Evolutionary conservation across 2,113 vertebrate genomes (phyloP), one percentile per base, ranked within the genome.

Genomic region (Dromas ardeola): DNA sequence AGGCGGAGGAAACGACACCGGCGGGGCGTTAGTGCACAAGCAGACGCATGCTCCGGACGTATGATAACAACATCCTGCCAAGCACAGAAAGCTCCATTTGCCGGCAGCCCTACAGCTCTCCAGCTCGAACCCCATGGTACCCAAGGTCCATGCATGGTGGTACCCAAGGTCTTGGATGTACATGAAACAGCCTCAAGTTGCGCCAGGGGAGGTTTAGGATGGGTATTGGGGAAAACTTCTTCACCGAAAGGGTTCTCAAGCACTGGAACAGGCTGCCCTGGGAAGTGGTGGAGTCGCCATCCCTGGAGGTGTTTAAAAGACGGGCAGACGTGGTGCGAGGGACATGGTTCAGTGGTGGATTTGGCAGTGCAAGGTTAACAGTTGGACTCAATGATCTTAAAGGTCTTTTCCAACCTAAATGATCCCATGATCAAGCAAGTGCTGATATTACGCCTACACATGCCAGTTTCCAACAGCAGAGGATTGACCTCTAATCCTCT

Each of bases 81-180:
- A 23, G 73, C 3, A 2, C 56, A 50, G 78, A 27, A 11, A 32
- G n/a, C 45, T 53, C 61, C 22, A 1, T 7, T 17, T 45, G 22
- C 50, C 7, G 1, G 6, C 55, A 56, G 71, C 55, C n/a, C 61
- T 13, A 14, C 30, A 9, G 16, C 27, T 10, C 47, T 29, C 23
- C 16, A 14, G 1, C 18, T 25, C 2, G 1, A 55, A 3, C 13
- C 69, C 56, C 0, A 1, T 0, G 27, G 45, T 5, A 32, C n/a
- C 6, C 38, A 4, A 34, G 18, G 27, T 23, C 43, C n/a, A 14
- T 1, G 5, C 49, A 16, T 22, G 21, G 47, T 0, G 23, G 45
- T 5, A 32, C 38, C 5, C 38, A 4, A 36, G 21, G 22, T 19
- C 53, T 42, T 30, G 61, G 30, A 9, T 30, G 38, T 11, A 32